These are phyloP conservation scores for Acleris holmiana DNA, from an alignment of 2,888 invertebrate species.

Conservation along the genomic window DNA sequence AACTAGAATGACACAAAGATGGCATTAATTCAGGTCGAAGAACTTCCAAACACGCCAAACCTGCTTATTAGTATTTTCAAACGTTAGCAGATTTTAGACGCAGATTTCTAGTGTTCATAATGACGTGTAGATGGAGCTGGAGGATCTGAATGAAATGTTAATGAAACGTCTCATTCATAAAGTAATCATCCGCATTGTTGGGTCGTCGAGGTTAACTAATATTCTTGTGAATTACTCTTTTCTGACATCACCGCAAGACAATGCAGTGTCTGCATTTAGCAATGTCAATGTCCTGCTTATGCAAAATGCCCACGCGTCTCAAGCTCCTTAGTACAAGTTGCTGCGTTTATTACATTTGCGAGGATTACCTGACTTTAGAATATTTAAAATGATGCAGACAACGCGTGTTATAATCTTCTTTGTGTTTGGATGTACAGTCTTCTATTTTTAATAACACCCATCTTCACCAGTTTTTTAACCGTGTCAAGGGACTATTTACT, in stretches of 20 bases:
- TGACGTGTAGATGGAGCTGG: no score
- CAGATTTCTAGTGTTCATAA: no score
- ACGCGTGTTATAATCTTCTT: no score
- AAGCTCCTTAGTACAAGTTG: neutral
- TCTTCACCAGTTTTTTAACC: no score
- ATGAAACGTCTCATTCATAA: slow-evolving; percentile 19
- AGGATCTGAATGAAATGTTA: neutral
- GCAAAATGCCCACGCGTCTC: slow-evolving; percentile 24
- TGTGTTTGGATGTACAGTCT: no score
- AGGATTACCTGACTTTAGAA: no score
- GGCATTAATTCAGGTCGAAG: slow-evolving; percentile 3
- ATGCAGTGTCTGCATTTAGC: slow-evolving; percentile 28
- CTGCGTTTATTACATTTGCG: neutral
- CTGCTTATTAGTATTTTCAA: no score
- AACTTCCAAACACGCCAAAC: neutral
- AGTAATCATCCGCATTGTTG: neutral
- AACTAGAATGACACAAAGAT: no score
- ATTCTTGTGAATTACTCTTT: slow-evolving; percentile 23
- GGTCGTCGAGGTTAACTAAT: slow-evolving; percentile 23
- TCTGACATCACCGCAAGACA: slow-evolving; percentile 30
- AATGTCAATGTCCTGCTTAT: slow-evolving; percentile 36
- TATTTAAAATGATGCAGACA: no score
- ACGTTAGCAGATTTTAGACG: neutral
- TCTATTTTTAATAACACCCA: no score
- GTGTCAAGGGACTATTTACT: no score